Conservation (phyloP, 2,888 invertebrate species). For the Drosophila parthenogenetica region DNA sequence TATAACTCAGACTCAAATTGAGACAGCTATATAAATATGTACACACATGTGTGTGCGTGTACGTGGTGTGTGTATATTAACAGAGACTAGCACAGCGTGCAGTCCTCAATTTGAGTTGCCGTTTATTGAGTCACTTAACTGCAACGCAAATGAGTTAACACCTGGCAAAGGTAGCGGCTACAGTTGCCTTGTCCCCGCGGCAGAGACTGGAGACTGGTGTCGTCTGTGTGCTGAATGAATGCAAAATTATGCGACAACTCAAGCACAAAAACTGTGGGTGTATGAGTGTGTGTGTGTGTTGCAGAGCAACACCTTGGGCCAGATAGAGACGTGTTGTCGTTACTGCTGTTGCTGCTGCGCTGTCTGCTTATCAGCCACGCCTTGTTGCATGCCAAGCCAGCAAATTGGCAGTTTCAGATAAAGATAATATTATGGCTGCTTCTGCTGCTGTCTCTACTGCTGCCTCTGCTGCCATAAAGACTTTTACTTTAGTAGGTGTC, state of each 20-base stretch:
- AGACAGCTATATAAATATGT: conserved; percentile 14
- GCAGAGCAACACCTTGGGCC: conserved; percentile 2
- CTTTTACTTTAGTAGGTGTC: conserved; percentile 75
- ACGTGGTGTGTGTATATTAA: background rate
- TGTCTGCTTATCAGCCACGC: conserved; percentile 58
- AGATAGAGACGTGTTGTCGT: conserved; percentile 24
- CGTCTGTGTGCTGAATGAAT: conserved; percentile 39
- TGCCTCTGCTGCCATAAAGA: conserved; percentile 57
- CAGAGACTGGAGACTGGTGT: background rate
- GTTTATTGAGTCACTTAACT: conserved; percentile 78
- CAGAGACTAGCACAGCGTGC: conserved; percentile 58
- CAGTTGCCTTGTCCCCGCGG: conserved; percentile 27
- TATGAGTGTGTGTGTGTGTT: background rate
- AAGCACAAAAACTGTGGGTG: conserved; percentile 40
- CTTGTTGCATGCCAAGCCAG: conserved; percentile 55
- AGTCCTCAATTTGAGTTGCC: conserved; percentile 71
- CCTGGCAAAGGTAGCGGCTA: conserved; percentile 58
- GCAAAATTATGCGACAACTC: conserved; percentile 74
- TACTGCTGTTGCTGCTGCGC: conserved; percentile 28
- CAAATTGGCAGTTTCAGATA: conserved; percentile 80
- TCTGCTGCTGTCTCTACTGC: conserved; percentile 34
- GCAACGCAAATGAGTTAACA: conserved; percentile 79
- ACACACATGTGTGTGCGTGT: background rate
- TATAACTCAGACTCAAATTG: conserved; percentile 28
- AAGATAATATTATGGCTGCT: conserved; percentile 75